Evolutionary conservation across 2,113 vertebrate genomes (phyloP).

Genomic region (Mandrillus leucophaeus): DNA sequence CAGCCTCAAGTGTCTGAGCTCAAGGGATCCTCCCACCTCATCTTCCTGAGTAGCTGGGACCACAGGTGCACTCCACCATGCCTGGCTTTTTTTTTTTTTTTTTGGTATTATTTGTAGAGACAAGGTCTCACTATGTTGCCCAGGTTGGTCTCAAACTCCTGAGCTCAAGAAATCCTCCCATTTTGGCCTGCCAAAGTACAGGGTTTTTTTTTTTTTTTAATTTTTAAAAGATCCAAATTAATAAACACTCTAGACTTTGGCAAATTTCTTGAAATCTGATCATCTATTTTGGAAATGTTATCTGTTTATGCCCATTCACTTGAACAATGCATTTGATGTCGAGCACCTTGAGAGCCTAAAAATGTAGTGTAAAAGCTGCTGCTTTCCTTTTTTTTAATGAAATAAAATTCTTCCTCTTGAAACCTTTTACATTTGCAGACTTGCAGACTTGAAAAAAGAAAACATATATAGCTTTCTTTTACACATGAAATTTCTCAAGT

Average conservation of each 20-base stretch:
- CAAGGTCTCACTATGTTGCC: no score
- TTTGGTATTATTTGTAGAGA: background rate
- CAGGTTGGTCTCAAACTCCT: no score
- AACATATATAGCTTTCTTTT: background rate
- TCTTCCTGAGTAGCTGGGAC: no score
- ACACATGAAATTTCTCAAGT: background rate
- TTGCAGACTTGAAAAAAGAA: background rate
- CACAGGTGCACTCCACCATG: no score
- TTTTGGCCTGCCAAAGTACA: no score
- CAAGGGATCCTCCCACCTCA: no score
- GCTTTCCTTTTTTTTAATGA: background rate
- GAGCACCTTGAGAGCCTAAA: background rate
- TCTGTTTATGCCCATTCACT: background rate
- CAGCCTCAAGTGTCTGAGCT: no score
- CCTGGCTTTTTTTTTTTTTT: background rate
- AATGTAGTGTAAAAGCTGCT: background rate
- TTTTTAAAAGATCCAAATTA: background rate
- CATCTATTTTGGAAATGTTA: background rate
- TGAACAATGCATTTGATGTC: background rate
- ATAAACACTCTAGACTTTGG: background rate
- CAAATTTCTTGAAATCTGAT: background rate
- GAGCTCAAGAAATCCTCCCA: no score
- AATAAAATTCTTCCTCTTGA: background rate
- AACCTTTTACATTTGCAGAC: constrained; percentile 16
- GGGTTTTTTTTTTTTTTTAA: background rate